These are phyloP conservation scores for Scatophagus argus DNA, from an alignment of 2,113 vertebrate species.

Conservation along the genomic window DNA sequence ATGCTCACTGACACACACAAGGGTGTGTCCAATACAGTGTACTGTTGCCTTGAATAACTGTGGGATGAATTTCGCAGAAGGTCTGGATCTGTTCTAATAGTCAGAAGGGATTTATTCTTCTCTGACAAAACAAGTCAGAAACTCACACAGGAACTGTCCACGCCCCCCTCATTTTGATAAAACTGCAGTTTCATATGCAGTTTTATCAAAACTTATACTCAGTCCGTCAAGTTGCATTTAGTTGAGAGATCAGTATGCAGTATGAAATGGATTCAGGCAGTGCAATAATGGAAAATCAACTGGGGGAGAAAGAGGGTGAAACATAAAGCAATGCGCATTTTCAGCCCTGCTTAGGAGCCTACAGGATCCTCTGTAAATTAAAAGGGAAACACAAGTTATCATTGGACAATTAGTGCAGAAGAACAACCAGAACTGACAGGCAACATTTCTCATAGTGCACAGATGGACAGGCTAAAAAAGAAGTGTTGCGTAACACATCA, in stretches of 20 bases:
- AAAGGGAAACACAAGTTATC: neutral
- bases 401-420: slow-evolving; percentile 29
- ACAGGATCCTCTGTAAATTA: slow-evolving; percentile 49
- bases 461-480: slow-evolving; percentile 70
- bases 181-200: neutral
- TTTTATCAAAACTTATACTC: neutral
- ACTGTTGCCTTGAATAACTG: slow-evolving; percentile 48
- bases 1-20: slow-evolving; percentile 39
- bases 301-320: slow-evolving; percentile 34
- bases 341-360: slow-evolving; percentile 40
- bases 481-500: slow-evolving; percentile 63
- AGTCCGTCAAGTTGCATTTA: slow-evolving; percentile 42
- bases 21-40: slow-evolving; percentile 62
- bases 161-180: neutral
- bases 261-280: slow-evolving; percentile 42
- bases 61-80: slow-evolving; percentile 52
- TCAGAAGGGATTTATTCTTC: slow-evolving; percentile 23
- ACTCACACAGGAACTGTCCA: slow-evolving; percentile 8
- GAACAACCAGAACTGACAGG: slow-evolving; percentile 25
- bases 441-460: slow-evolving; percentile 36
- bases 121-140: slow-evolving; percentile 47
- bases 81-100: slow-evolving; percentile 41
- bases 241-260: slow-evolving; percentile 26
- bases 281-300: slow-evolving; percentile 33
- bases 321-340: slow-evolving; percentile 32